Base-by-base conservation (phyloP, 2,888 invertebrate genomes). In the Epinotia bilunana region DNA sequence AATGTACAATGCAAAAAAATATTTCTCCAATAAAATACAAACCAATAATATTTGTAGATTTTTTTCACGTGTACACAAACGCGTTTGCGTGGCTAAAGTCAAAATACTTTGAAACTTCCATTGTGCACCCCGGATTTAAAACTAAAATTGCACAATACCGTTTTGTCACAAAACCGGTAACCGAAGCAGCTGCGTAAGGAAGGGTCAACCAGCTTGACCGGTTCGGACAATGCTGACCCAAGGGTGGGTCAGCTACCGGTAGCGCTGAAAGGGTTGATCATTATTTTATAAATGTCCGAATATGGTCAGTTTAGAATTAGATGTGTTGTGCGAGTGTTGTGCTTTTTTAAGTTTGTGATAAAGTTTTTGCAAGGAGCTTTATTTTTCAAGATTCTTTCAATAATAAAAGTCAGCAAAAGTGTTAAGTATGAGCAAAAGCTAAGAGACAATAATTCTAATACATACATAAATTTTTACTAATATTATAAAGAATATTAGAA, bases 161-260 rank as follows among this genome's bases (percentile, higher is more conserved):
- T 81, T 81, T 88, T 87, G 86, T 87, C 80, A 80, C 80, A 79
- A 83, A 89, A 88, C 88, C 85, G 85, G 87, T 87, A 78, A 77
- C 67, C 39, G 39, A 39, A 85, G 88, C 93, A 93, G 93, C 93
- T 92, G 93, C 78, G 83, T 84, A 92, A 91, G 91, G 87, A 92
- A 92, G 93, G 93, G 93, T 93, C 93, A 93, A 93, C 92, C 91
- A 90, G 93, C 93, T 92, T 94, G 91, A 91, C 91, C 82, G 87
- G 84, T 53, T 53, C 53, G 53, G 53, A 53, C 53, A 53, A 53
- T 53, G 53, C 53, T 53, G 53, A 53, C 53, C 53, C 46, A 86
- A 91, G 89, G 85, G 91, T 90, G 91, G 92, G 91, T 91, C 92
- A 92, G 86, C 39, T 79, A 82, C 83, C 80, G 80, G 81, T 86